phyloP scores from a whole-genome alignment of 2,888 invertebrate species.

The Phalera bucephala region DNA sequence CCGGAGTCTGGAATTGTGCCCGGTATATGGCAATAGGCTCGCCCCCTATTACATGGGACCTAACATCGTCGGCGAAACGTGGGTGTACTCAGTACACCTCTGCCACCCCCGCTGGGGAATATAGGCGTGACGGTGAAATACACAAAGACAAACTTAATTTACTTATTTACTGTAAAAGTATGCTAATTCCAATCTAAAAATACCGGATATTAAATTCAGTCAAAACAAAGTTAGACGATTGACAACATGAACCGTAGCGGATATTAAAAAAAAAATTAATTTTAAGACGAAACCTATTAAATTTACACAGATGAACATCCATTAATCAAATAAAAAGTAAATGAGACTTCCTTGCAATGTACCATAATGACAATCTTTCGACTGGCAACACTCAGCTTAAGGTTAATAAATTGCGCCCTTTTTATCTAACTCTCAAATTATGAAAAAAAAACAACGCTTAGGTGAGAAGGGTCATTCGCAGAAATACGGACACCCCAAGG shows the following conservation, averaged over 20 bases:
- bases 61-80: no score
- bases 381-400: slow-evolving; percentile 35
- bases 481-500: slow-evolving; percentile 6
- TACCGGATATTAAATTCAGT: slow-evolving; percentile 26
- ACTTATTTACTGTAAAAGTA: no score
- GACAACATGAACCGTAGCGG: background rate
- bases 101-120: no score
- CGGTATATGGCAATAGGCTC: no score
- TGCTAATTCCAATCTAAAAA: slow-evolving; percentile 3
- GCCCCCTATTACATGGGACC: no score
- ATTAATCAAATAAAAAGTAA: slow-evolving; percentile 21
- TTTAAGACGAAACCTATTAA: background rate
- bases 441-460: slow-evolving; percentile 35
- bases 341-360: slow-evolving; percentile 14
- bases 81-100: no score
- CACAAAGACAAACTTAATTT: no score
- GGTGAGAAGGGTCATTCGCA: slow-evolving; percentile 33
- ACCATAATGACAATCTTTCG: slow-evolving; percentile 35
- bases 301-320: slow-evolving; percentile 3
- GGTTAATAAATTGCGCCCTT: slow-evolving; percentile 36
- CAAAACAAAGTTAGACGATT: background rate
- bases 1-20: no score
- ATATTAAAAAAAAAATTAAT: slow-evolving; percentile 7
- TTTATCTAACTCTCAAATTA: slow-evolving; percentile 36
- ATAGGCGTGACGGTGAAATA: no score